Percentiles rank a stretch among this genome's conserved stretches.
Conservation (phyloP, 37 sponge, comb jelly and placozoan species). For the Cliona cf. orientalis region DNA sequence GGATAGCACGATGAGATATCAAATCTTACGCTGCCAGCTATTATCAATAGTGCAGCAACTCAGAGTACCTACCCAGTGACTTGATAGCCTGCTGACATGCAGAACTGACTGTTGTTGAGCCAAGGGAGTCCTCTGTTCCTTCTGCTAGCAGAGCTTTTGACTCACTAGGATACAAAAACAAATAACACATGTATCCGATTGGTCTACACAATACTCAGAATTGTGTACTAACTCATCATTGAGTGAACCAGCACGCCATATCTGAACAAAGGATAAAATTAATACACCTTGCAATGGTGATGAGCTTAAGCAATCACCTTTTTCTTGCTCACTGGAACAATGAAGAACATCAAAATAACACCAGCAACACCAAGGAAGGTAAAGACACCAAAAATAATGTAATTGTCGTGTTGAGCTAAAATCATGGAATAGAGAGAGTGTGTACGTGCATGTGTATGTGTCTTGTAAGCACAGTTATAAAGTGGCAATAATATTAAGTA, state of each 20-base stretch:
- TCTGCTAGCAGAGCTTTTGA: neutral
- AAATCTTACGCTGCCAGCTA: neutral
- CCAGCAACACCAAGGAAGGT: conserved; percentile 65
- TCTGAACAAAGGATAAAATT: no score
- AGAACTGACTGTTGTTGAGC: neutral
- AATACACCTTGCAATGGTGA: no score
- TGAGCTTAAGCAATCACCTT: no score
- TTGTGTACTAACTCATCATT: no score
- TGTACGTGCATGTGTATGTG: conserved; percentile 16
- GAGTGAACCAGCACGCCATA: no score
- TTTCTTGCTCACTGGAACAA: conserved; percentile 17
- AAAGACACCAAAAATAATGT: conserved; percentile 64
- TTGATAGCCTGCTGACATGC: neutral
- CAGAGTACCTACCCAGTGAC: conserved; percentile 2
- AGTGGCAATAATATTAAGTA: no score
- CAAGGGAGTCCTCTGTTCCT: neutral
- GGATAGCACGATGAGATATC: no score
- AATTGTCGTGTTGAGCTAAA: conserved; percentile 46
- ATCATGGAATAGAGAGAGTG: neutral
- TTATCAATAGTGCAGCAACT: neutral
- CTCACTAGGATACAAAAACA: neutral
- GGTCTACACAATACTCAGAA: no score
- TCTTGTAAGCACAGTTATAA: no score
- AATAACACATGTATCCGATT: neutral
- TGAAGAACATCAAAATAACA: conserved; percentile 32